Percentiles rank a stretch among this genome's conserved stretches.
Evolutionary conservation across 1,140 invertebrate species (phyloP).

Genomic region (Drosophila watanabei): DNA sequence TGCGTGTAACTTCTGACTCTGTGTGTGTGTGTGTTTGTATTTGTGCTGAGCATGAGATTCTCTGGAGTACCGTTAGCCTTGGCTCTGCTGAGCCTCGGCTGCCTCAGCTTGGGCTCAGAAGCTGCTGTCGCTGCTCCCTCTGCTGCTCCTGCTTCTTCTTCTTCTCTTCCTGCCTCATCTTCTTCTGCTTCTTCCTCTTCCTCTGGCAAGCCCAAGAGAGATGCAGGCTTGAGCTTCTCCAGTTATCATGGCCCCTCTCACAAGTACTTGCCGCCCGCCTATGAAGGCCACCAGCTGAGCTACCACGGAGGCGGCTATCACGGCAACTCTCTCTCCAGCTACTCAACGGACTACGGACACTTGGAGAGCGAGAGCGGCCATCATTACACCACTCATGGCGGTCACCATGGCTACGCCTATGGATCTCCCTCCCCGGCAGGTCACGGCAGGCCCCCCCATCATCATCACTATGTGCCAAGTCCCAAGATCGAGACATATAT

Average conservation of each 20-base stretch:
- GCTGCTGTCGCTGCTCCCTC: constrained; percentile 7
- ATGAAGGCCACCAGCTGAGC: constrained; percentile 22
- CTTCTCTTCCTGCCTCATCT: neutral
- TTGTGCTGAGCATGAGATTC: constrained; percentile 21
- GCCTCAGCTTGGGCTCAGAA: neutral
- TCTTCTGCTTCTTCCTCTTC: neutral
- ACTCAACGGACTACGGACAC: constrained; percentile 21
- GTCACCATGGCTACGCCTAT: constrained; percentile 23
- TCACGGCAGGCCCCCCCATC: constrained; percentile 20
- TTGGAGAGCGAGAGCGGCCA: constrained; percentile 40
- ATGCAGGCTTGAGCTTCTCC: constrained; percentile 15
- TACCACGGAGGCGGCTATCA: constrained; percentile 25
- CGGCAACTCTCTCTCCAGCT: constrained; percentile 31
- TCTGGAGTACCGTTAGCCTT: constrained; percentile 24
- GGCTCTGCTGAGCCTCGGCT: constrained; percentile 13
- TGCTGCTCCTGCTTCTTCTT: neutral
- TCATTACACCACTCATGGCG: constrained; percentile 22
- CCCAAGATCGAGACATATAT: constrained; percentile 75
- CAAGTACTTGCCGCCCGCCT: constrained; percentile 66
- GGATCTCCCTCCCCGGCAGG: constrained; percentile 37
- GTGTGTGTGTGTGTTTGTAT: neutral
- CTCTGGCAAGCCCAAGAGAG: constrained; percentile 17
- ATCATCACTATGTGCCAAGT: constrained; percentile 17
- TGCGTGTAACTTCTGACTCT: constrained; percentile 10
- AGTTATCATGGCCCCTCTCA: constrained; percentile 71